Base-by-base conservation (phyloP, 2,797 vertebrate genomes). In the Mallotus villosus region DNA sequence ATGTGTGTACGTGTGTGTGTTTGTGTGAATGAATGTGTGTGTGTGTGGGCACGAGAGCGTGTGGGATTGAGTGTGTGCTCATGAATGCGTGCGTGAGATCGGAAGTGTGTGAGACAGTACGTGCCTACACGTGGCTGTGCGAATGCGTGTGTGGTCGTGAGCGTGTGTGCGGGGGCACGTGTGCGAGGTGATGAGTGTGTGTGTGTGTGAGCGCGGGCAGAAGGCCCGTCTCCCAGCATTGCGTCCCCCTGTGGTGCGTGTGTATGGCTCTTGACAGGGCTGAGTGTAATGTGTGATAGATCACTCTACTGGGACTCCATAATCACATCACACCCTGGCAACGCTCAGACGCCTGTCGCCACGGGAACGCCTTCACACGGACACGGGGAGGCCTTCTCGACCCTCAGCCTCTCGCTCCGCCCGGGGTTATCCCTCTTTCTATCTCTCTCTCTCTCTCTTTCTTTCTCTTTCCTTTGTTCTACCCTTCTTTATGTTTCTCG, bases 251-350 rank as follows among this genome's bases (percentile, higher is more conserved):
- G 90, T 83, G 89, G 90, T 81, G 89, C 87, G 87, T 86, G 86
- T 91, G 90, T 91, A 91, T 89, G 89, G 90, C 90, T 92, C 88
- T 91, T 94, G 93, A 93, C 92, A 93, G 92, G 89, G 88, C 86
- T 84, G 92, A 94, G 89, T 90, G 92, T 93, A 93, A 93, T 93
- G 93, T 93, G 92, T 94, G 93, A 94, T 93, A 92, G 93, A 94
- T 94, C 90, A 90, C 91, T 92, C 93, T 92, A 93, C 89, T 85
- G 93, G 93, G 92, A 93, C 89, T 87, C 89, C 86, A 91, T 94
- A 94, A 93, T 94, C 92, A 92, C 92, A 93, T 94, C 93, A 92
- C 90, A 88, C 88, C 77, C 59, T 91, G 91, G 90, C 90, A 84
- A 90, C 91, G 90, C 92, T 93, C 92, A 93, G 91, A 91, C 91